These are phyloP conservation scores for Solenopsis invicta DNA, from an alignment of 1,140 invertebrate genomes.

Conservation along the genomic window DNA sequence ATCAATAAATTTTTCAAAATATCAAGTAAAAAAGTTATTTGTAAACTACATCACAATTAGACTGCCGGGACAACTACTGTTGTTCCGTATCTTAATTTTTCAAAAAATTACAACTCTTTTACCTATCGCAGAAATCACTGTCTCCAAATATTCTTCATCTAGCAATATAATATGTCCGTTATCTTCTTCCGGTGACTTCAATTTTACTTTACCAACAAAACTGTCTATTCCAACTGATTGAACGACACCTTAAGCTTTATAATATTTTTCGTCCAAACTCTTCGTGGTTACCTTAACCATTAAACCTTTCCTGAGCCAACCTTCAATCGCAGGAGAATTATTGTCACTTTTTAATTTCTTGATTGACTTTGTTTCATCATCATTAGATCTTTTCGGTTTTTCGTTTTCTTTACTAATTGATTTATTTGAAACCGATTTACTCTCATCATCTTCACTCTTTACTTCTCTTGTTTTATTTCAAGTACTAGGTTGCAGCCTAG, in stretches of 20 bases:
- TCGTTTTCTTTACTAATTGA: too few species aligned
- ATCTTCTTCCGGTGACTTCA: constrained; percentile 90
- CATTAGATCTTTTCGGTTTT: too few species aligned
- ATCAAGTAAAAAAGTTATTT: too few species aligned
- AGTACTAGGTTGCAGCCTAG: too few species aligned
- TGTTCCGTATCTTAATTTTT: constrained; percentile 92
- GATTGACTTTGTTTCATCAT: neutral
- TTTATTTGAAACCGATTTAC: too few species aligned
- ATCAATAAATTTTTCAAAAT: too few species aligned
- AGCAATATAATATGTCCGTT: constrained; percentile 91
- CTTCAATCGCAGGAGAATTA: constrained; percentile 69
- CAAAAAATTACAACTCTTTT: constrained; percentile 93
- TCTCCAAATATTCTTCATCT: constrained; percentile 96
- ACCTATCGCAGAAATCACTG: constrained; percentile 97
- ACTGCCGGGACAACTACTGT: too few species aligned
- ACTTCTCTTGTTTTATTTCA: too few species aligned
- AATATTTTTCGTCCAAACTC: constrained; percentile 95
- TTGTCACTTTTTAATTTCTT: constrained; percentile 66
- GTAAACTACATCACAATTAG: too few species aligned
- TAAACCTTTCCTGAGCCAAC: constrained; percentile 94
- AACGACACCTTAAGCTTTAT: constrained; percentile 96
- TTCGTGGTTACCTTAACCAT: constrained; percentile 97
- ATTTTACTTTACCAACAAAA: constrained; percentile 91
- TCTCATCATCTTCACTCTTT: too few species aligned
- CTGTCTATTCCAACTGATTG: constrained; percentile 91